These are phyloP conservation scores for Syngnathoides biaculeatus DNA, from an alignment of 2,113 vertebrate species.

Conservation along the genomic window DNA sequence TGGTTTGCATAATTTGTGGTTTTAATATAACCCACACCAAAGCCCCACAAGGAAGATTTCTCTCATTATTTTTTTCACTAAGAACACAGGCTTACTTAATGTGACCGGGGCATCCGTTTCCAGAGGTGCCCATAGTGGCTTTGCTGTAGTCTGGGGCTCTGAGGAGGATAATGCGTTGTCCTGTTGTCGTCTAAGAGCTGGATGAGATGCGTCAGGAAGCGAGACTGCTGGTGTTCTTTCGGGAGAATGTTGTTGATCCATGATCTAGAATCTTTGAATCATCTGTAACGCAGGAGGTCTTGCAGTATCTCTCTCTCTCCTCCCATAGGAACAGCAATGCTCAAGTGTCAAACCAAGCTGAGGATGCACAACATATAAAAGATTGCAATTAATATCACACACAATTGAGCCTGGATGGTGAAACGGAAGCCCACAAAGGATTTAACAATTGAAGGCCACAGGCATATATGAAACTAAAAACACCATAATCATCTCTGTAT, in stretches of 20 bases:
- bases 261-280: background rate
- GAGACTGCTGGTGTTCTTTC: constrained; percentile 3
- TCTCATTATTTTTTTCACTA: background rate
- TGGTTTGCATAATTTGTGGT: background rate
- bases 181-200: constrained; percentile 25
- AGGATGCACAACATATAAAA: background rate
- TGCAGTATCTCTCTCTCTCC: constrained; percentile 3
- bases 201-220: constrained; percentile 24
- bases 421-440: no score
- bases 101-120: constrained; percentile 88
- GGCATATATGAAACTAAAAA: background rate
- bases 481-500: background rate
- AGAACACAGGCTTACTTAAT: constrained; percentile 71
- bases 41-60: background rate
- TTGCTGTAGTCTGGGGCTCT: constrained; percentile 44
- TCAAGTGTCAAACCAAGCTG: background rate
- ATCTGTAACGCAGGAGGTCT: background rate
- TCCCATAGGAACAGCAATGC: background rate
- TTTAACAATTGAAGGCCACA: background rate
- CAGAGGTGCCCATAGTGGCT: constrained; percentile 75
- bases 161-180: constrained; percentile 35
- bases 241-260: constrained; percentile 33
- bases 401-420: background rate
- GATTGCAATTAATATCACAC: background rate
- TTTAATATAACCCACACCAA: background rate